Conservation (phyloP, 2,113 vertebrate species). For the Herpetotheres cachinnans region DNA sequence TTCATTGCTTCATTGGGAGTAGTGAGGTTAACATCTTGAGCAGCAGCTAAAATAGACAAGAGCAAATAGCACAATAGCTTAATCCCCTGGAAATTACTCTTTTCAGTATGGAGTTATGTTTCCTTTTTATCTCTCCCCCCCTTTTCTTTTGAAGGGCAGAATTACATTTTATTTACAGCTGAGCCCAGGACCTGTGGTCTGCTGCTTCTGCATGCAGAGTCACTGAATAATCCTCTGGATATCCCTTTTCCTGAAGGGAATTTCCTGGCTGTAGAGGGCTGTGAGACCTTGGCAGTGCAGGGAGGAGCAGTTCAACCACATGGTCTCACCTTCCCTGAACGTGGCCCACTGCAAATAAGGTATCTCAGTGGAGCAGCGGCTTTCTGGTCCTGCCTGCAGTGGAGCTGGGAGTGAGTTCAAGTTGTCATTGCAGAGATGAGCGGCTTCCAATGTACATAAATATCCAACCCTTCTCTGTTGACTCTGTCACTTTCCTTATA, state of each 20-base stretch:
- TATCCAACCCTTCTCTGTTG: conserved; percentile 33
- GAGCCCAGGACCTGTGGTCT: background rate
- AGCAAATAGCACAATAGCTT: conserved; percentile 11
- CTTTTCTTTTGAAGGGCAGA: background rate
- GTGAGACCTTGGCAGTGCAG: background rate
- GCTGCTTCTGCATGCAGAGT: background rate
- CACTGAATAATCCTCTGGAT: background rate
- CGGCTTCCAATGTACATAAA: background rate
- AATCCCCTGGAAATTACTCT: conserved; percentile 22
- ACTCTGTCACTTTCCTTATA: conserved; percentile 24
- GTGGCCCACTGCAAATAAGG: background rate
- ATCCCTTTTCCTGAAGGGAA: background rate
- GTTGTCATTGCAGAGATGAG: background rate
- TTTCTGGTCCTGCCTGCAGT: background rate
- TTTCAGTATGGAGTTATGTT: background rate
- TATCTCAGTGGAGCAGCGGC: background rate
- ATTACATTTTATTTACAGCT: background rate
- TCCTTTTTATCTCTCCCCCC: background rate
- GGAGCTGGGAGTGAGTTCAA: background rate
- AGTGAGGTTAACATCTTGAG: conserved; percentile 14
- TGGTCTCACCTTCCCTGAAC: background rate
- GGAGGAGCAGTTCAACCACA: background rate
- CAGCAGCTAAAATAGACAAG: background rate
- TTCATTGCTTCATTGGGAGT: conserved; percentile 33
- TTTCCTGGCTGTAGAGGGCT: background rate